Conservation (phyloP, 2,888 invertebrate species). For the Apodemia duryi region DNA sequence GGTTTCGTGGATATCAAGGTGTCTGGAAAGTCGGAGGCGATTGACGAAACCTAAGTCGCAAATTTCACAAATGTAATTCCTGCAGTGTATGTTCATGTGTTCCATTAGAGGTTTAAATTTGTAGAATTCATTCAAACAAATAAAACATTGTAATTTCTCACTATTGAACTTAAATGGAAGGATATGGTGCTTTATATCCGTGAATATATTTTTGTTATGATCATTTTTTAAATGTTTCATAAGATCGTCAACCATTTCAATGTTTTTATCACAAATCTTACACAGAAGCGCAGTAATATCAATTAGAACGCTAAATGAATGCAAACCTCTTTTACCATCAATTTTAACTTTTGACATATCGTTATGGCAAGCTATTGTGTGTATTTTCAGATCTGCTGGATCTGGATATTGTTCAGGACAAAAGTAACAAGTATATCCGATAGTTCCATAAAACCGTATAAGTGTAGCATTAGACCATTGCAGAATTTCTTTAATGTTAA, state of each 20-base stretch:
- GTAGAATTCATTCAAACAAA: constrained; percentile 38
- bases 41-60: constrained; percentile 58
- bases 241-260: constrained; percentile 36
- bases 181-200: constrained; percentile 42
- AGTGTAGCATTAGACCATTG: constrained; percentile 52
- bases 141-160: constrained; percentile 35
- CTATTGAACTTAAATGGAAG: constrained; percentile 46
- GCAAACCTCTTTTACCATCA: constrained; percentile 36
- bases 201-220: constrained; percentile 36
- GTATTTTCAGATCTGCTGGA: constrained; percentile 46
- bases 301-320: constrained; percentile 42
- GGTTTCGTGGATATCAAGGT: constrained; percentile 47
- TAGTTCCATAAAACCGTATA: constrained; percentile 40
- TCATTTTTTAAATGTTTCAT: constrained; percentile 34
- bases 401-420: constrained; percentile 40
- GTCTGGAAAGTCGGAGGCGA: constrained; percentile 45
- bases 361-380: constrained; percentile 41
- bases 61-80: constrained; percentile 52
- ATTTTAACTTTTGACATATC: constrained; percentile 36
- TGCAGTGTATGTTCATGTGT: constrained; percentile 59
- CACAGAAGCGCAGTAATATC: constrained; percentile 48
- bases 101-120: constrained; percentile 46
- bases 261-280: constrained; percentile 31
- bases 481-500: constrained; percentile 45
- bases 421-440: constrained; percentile 48